Base-by-base conservation (phyloP, 2,113 vertebrate species). In the Psittacula cyanocephala region DNA sequence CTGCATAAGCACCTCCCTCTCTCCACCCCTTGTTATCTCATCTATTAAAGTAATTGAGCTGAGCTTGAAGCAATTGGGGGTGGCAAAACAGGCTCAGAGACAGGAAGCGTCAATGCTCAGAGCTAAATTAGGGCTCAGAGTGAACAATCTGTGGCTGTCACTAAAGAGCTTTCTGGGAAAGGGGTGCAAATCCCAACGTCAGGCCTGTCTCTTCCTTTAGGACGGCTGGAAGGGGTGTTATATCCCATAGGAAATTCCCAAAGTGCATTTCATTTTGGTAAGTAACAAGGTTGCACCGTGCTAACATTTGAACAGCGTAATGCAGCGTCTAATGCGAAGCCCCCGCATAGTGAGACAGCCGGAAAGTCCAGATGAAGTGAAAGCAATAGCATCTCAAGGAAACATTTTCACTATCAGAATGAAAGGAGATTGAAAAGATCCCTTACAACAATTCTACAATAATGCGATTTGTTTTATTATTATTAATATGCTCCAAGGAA, bases 61-160 rank as follows among this genome's bases (percentile, higher is more conserved):
- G 28, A 70, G 11, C 37, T 60, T 65, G 57, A 70, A 85, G 23
- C 19, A 64, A 29, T 39, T 69, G 37, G n/a, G 29, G 19, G 17
- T 10, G 10, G 43, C 19, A 47, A 37, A 75, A 52, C 15, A 64
- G 17, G 5, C 39, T n/a, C 31, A 7, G 59, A 44, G 41, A 15
- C 10, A 49, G 6, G 31, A 24, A 72, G 24, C 3, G 50, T 20
- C 11, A 20, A 9, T 7, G 11, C 29, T 50, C 1, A 2, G 52
- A 7, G 31, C 27, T 76, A 7, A 16, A 49, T 43, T 9, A 62
- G 52, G 57, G 16, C 46, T 81, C 81, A 67, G 69, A 81, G 50
- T 60, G 63, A 80, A 65, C 2, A 0, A 10, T 14, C 24, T 20
- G 10, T 8, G 35, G 4, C n/a, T 3, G 5, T 17, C 20, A 17